Evolutionary conservation across 2,888 invertebrate genomes (phyloP).

Genomic region (Tetranychus piercei): DNA sequence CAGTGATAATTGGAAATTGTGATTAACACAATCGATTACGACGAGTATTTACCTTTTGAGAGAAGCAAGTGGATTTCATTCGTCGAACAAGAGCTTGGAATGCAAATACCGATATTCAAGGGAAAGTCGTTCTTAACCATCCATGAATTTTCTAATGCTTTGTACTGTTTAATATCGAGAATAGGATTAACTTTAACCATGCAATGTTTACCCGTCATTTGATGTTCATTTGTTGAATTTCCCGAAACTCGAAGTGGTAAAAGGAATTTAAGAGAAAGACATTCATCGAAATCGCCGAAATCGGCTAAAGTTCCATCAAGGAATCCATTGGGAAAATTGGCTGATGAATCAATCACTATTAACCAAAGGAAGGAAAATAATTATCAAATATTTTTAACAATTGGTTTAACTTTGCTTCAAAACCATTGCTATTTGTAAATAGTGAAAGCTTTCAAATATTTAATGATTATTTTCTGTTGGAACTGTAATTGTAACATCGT

Average conservation of each 20-base stretch:
- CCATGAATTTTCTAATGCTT: background rate
- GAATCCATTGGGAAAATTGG: background rate
- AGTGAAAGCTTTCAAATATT: too few species aligned
- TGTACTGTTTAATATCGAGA: background rate
- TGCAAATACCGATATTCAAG: slow-evolving; percentile 2
- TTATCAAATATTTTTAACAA: too few species aligned
- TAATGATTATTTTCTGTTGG: too few species aligned
- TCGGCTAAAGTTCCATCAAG: slow-evolving; percentile 2
- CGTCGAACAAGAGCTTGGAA: slow-evolving; percentile 7
- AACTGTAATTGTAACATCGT: too few species aligned
- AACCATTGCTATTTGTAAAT: too few species aligned
- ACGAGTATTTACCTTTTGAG: background rate
- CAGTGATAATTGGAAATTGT: background rate
- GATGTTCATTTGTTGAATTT: background rate
- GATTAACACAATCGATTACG: background rate
- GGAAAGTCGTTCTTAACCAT: slow-evolving; percentile 8
- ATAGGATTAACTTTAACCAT: background rate
- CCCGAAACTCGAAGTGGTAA: background rate
- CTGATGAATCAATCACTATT: background rate
- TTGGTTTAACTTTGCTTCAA: too few species aligned
- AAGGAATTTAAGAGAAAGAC: background rate
- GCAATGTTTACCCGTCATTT: slow-evolving; percentile 11
- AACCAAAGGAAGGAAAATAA: too few species aligned
- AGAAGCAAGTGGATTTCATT: background rate
- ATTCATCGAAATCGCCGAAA: slow-evolving; percentile 6